Base-by-base conservation (phyloP, 2,797 vertebrate genomes). In the Thunnus albacares region DNA sequence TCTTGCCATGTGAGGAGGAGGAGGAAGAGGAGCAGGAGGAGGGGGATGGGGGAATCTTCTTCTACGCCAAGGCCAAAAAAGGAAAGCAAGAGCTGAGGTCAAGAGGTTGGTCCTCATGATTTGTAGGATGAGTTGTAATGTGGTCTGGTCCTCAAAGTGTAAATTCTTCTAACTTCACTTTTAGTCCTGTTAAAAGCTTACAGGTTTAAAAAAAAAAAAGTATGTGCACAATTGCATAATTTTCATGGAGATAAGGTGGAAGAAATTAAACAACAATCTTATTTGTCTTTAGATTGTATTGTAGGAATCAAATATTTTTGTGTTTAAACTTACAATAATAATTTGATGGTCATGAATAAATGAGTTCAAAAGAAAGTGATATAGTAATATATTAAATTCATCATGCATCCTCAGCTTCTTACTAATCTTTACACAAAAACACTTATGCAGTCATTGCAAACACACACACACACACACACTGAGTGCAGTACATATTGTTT, bases 1-100 rank as follows among this genome's bases (percentile, higher is more conserved):
- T 90, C 71, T 56, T 61, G 86, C 86, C 91, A 93, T 93, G 93
- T 94, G 92, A 93, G 85, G 45, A 38, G 38, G 38, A 38, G 38
- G 9, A 38, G 35, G 35, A 9, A 6, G 8, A 10, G 35, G 35
- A 9, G 35, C 2, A 38, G 35, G 35, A 38, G 38, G 38, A 38
- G 38, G 55, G 41, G 28, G 20, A 56, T 30, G 35, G 28, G 51
- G 70, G 52, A 58, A 35, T 62, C 26, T 45, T 61, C 61, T 74
- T 60, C 77, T 81, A 75, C 38, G 75, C 41, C 47, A 62, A 71
- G 15, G 68, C 89, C 89, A 77, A 90, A 90, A 87, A 93, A 87
- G 86, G 86, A 84, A 90, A 90, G 79, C 80, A 22, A 64, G 85
- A 74, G 69, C 79, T 66, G 20, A 47, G 77, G 82, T 83, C 80